Evolutionary conservation across 2,888 invertebrate species (phyloP).

Genomic region (Scaptomyza tumidula): DNA sequence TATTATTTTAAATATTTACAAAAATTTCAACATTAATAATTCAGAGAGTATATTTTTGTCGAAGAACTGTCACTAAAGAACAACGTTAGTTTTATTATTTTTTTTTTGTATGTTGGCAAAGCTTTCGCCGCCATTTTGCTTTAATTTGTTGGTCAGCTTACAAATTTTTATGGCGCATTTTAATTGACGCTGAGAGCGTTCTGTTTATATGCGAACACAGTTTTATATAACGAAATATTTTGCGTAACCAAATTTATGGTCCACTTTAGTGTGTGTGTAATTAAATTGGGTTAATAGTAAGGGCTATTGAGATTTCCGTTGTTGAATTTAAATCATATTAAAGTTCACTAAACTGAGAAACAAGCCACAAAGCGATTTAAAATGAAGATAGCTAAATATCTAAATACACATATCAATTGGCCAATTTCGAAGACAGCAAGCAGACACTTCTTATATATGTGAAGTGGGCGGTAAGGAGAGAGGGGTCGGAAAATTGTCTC

Average conservation of each 20-base stretch:
- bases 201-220: slow-evolving; percentile 22
- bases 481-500: background rate
- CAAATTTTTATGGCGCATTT: slow-evolving; percentile 57
- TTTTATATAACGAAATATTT: slow-evolving; percentile 45
- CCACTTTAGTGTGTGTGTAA: slow-evolving; percentile 19
- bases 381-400: slow-evolving; percentile 12
- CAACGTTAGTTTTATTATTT: slow-evolving; percentile 2
- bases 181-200: slow-evolving; percentile 47
- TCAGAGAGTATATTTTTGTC: slow-evolving; percentile 26
- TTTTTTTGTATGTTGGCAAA: slow-evolving; percentile 19
- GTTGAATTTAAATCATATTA: slow-evolving; percentile 14
- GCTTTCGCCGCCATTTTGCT: slow-evolving; percentile 28
- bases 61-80: background rate
- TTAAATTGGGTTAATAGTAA: slow-evolving; percentile 53
- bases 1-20: too few species aligned
- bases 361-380: slow-evolving; percentile 32
- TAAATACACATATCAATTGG: slow-evolving; percentile 27
- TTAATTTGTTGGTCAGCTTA: slow-evolving; percentile 60
- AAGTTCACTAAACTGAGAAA: background rate
- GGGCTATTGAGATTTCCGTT: slow-evolving; percentile 5
- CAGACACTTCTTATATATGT: slow-evolving; percentile 25
- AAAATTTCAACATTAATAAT: background rate
- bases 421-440: slow-evolving; percentile 48
- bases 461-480: background rate
- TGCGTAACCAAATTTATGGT: slow-evolving; percentile 51